Evolutionary conservation across 2,888 invertebrate genomes (phyloP), one percentile per base, ranked within the genome.

Genomic region (Abrostola triplasia): DNA sequence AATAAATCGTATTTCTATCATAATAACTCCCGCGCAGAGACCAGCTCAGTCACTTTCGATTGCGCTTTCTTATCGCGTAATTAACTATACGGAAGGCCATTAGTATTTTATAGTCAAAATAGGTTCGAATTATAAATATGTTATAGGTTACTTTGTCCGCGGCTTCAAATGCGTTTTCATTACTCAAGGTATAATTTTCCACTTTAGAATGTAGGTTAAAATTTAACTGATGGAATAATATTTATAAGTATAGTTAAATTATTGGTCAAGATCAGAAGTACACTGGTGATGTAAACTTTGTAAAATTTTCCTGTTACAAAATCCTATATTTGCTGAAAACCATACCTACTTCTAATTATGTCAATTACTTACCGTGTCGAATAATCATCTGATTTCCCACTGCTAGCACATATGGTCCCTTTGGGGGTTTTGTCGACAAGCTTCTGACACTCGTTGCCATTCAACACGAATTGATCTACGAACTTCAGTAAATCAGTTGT

Each of bases 381-480:
- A 11, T 55, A 55, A 11, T 55, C 47, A 1, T 55, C 13, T 1
- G 13, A 7, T 37, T 44, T 47, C 11, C n/a, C n/a, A 8, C 49
- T 67, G n/a, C 13, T 13, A 0, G 57, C 68, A 24, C 68, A 68
- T 5, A 68, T 47, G 11, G 54, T 68, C 6, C 68, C 68, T 6
- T 24, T 36, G 0, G 68, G 42, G 0, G 7, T 9, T 0, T 0
- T 0, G 0, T 11, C 0, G 0, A 38, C 5, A 6, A 37, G 13
- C n/a, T 58, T 51, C 5, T 12, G 8, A 41, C 68, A 68, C 1
- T 42, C 11, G 0, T n/a, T 0, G 0, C 0, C 6, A 0, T 11
- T 9, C 51, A 37, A 47, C 36, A 68, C 53, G 10, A 42, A 51
- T 12, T 68, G 68, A 7, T 67, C 57, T 4, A 56, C 42, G 10